Evolutionary conservation across 2,888 invertebrate genomes (phyloP).

Genomic region (Glomeris marginata): DNA sequence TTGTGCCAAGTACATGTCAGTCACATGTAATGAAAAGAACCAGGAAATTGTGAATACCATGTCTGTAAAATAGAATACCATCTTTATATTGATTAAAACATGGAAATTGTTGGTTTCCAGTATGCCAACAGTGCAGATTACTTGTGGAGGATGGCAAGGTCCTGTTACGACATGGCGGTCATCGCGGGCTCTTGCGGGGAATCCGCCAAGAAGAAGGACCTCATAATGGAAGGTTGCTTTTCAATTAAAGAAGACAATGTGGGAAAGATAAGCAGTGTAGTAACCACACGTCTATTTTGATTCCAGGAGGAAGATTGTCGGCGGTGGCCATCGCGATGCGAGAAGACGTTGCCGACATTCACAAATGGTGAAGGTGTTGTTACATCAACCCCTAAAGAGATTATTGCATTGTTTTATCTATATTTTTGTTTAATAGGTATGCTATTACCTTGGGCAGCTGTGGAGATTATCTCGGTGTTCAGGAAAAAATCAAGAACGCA

Average conservation of each 20-base stretch:
- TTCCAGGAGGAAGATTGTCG: constrained; percentile 41
- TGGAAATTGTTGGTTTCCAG: constrained; percentile 9
- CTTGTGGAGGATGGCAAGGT: constrained; percentile 33
- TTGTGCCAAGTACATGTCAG: too few species aligned
- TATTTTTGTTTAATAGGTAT: constrained; percentile 28
- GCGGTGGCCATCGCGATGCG: constrained; percentile 38
- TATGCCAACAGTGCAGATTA: constrained; percentile 25
- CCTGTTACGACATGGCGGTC: constrained; percentile 17
- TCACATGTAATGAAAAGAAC: too few species aligned
- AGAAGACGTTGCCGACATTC: constrained; percentile 40
- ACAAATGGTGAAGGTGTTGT: constrained; percentile 44
- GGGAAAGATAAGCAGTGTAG: too few species aligned
- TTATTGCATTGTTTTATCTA: neutral
- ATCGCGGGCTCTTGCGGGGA: constrained; percentile 24
- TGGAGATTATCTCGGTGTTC: constrained; percentile 42
- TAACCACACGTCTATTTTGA: constrained; percentile 11
- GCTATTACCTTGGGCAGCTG: constrained; percentile 49
- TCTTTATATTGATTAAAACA: too few species aligned
- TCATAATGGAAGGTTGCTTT: constrained; percentile 23
- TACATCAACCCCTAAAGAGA: neutral
- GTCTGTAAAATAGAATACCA: too few species aligned
- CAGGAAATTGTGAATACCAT: too few species aligned
- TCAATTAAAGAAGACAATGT: neutral
- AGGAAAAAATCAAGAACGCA: constrained; percentile 50
- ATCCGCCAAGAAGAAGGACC: constrained; percentile 27